phyloP scores from a whole-genome alignment of 2,797 vertebrate species.

The Melanotaenia trifasciata region DNA sequence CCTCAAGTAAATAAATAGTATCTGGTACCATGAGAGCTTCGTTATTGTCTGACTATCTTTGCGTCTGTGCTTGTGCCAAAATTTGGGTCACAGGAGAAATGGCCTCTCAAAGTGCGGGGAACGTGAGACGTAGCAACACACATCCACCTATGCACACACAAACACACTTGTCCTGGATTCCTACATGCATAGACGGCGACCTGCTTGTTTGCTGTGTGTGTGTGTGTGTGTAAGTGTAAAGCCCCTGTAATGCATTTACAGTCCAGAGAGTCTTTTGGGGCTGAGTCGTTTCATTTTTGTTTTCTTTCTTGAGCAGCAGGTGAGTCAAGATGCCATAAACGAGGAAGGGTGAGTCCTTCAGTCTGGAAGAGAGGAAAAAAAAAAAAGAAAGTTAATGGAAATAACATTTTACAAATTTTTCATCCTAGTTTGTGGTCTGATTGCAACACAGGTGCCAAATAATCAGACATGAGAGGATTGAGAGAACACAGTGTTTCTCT shows the following conservation, averaged over 20 bases:
- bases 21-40: slow-evolving; percentile 55
- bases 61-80: slow-evolving; percentile 63
- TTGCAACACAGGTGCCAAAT: slow-evolving; percentile 21
- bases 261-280: slow-evolving; percentile 55
- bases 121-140: slow-evolving; percentile 41
- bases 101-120: slow-evolving; percentile 60
- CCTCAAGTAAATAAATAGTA: slow-evolving; percentile 68
- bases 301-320: slow-evolving; percentile 57
- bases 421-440: background rate
- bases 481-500: slow-evolving; percentile 35
- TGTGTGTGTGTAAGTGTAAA: slow-evolving; percentile 34
- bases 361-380: slow-evolving; percentile 68
- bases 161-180: slow-evolving; percentile 48
- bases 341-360: slow-evolving; percentile 56
- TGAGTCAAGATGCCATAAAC: slow-evolving; percentile 49
- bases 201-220: slow-evolving; percentile 37
- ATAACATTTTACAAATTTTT: background rate
- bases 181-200: slow-evolving; percentile 67
- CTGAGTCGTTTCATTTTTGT: slow-evolving; percentile 7
- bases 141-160: slow-evolving; percentile 11
- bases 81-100: slow-evolving; percentile 67
- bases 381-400: slow-evolving; percentile 19
- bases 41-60: slow-evolving; percentile 60
- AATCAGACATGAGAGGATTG: slow-evolving; percentile 26
- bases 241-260: background rate